Conservation (phyloP, 2,888 invertebrate genomes). For the Ichneumoninae sp. region DNA sequence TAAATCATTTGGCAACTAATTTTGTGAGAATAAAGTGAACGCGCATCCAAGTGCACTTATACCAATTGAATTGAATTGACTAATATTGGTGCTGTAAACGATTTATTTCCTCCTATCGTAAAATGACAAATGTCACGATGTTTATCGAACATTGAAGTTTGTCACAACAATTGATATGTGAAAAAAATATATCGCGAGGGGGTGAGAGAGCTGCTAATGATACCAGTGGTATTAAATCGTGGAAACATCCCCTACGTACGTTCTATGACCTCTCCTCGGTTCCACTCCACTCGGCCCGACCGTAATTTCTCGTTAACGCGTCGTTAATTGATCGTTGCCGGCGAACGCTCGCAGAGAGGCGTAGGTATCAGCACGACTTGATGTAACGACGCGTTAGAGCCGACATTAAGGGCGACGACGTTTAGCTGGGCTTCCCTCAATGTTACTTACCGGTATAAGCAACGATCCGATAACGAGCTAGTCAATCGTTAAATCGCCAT, state of each 20-base stretch:
- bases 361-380: slow-evolving; percentile 34
- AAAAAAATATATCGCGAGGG: background rate
- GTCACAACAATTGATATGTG: background rate
- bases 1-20: no score
- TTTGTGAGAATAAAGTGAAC: no score
- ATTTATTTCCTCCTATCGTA: background rate
- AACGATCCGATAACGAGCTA: slow-evolving; percentile 33
- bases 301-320: slow-evolving; percentile 38
- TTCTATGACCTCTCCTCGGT: slow-evolving; percentile 14
- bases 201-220: background rate
- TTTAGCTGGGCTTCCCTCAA: slow-evolving; percentile 4
- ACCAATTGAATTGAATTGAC: background rate
- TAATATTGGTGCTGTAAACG: background rate
- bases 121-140: background rate
- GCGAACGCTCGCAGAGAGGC: slow-evolving; percentile 6
- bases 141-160: background rate
- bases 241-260: slow-evolving; percentile 4
- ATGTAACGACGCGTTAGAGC: slow-evolving; percentile 37
- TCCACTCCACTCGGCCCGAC: background rate
- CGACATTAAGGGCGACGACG: slow-evolving; percentile 27
- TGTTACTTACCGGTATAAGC: slow-evolving; percentile 13
- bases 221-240: slow-evolving; percentile 3
- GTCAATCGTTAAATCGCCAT: slow-evolving; percentile 26
- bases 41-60: no score
- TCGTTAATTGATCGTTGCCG: slow-evolving; percentile 41